These are phyloP conservation scores for Phaethon lepturus DNA, from an alignment of 2,113 vertebrate species.

Conservation along the genomic window DNA sequence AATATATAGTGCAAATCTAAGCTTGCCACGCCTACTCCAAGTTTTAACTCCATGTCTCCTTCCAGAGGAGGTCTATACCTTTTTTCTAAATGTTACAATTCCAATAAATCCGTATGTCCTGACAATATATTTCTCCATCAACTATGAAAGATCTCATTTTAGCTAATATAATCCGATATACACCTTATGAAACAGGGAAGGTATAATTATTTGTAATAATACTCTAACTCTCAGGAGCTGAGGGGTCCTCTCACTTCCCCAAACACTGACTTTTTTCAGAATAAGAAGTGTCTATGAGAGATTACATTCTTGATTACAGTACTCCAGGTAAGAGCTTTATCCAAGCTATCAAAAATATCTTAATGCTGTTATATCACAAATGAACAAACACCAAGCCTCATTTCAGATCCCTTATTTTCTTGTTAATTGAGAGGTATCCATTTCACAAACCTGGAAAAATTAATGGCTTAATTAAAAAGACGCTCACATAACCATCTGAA, in stretches of 20 bases:
- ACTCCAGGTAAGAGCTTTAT: not conserved
- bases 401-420: not conserved
- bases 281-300: not conserved
- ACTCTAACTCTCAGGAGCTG: not conserved
- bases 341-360: not conserved
- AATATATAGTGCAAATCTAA: not conserved
- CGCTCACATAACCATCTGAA: not conserved
- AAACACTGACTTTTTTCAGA: not conserved
- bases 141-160: not conserved
- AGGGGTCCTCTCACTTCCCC: not conserved
- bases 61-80: not conserved
- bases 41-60: not conserved
- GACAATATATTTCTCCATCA: not conserved
- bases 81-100: not conserved
- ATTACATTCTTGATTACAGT: not conserved
- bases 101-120: accelerated
- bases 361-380: not conserved
- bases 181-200: not conserved
- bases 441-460: not conserved
- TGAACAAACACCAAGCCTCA: not conserved
- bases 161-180: not conserved
- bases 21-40: not conserved
- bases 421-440: not conserved
- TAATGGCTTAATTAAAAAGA: not conserved
- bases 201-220: not conserved